phyloP scores from a whole-genome alignment of 2,888 invertebrate species.

The Isoperla grammatica region DNA sequence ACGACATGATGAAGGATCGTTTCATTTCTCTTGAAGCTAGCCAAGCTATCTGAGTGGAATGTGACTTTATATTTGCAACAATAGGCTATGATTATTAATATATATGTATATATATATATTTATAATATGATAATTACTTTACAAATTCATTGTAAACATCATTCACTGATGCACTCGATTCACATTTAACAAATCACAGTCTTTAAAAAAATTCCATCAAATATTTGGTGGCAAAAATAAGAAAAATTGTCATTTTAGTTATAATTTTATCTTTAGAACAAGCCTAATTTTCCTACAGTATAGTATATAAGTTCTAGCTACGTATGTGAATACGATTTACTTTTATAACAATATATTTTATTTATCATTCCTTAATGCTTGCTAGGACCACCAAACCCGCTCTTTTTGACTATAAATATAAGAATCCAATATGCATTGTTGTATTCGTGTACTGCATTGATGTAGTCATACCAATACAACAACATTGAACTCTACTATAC shows the following conservation, averaged over 20 bases:
- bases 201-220: conserved; percentile 10
- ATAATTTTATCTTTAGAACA: too few species aligned
- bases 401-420: too few species aligned
- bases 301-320: too few species aligned
- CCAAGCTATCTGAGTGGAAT: neutral
- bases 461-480: too few species aligned
- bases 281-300: too few species aligned
- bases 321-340: too few species aligned
- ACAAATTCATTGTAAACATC: neutral
- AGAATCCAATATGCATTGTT: too few species aligned
- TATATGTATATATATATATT: neutral
- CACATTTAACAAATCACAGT: conserved; percentile 11
- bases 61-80: neutral
- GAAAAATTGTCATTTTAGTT: too few species aligned
- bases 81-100: neutral
- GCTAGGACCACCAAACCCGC: too few species aligned
- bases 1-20: neutral
- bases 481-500: too few species aligned
- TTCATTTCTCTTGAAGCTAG: neutral
- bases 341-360: neutral
- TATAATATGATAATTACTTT: neutral
- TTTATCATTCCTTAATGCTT: neutral
- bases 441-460: too few species aligned
- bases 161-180: neutral
- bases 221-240: conserved; percentile 9